These are phyloP conservation scores for Aethes cnicana DNA, from an alignment of 2,888 invertebrate species.

Conservation along the genomic window DNA sequence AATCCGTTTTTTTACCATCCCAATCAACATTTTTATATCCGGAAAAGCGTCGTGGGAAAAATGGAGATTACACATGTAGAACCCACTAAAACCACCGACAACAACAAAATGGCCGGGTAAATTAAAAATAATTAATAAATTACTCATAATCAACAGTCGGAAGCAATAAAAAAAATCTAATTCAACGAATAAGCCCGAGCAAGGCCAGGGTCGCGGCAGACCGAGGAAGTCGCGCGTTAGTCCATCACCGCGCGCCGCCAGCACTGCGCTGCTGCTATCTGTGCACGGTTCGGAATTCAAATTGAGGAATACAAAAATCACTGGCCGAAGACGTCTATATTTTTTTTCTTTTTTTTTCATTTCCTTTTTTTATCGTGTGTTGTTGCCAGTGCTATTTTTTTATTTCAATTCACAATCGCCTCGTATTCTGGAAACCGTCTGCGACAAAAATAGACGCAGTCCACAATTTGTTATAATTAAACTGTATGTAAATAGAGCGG, in stretches of 20 bases:
- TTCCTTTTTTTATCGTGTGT: conserved; percentile 3
- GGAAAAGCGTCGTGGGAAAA: too few species aligned
- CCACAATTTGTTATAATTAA: conserved; percentile 32
- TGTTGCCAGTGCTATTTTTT: neutral
- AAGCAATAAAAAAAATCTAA: conserved; percentile 31
- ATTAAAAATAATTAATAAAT: conserved; percentile 24
- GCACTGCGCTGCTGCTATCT: conserved; percentile 13
- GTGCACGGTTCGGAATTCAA: conserved; percentile 17
- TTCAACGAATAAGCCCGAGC: conserved; percentile 24
- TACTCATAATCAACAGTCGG: conserved; percentile 22
- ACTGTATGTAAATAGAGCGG: conserved; percentile 31
- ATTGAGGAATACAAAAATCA: conserved; percentile 2
- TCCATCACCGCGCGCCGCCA: conserved; percentile 19
- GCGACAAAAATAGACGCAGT: conserved; percentile 24
- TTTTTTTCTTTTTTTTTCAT: neutral
- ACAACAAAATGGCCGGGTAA: neutral
- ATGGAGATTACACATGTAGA: too few species aligned
- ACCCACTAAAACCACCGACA: too few species aligned
- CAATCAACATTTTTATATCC: too few species aligned
- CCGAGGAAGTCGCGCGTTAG: conserved; percentile 27
- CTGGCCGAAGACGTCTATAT: neutral
- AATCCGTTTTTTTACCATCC: too few species aligned
- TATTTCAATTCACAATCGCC: conserved; percentile 18
- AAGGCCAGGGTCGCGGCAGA: conserved; percentile 27
- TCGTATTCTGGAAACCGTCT: conserved; percentile 25